phyloP scores from a whole-genome alignment of 1,140 invertebrate genomes.

The Acyrthosiphon pisum region DNA sequence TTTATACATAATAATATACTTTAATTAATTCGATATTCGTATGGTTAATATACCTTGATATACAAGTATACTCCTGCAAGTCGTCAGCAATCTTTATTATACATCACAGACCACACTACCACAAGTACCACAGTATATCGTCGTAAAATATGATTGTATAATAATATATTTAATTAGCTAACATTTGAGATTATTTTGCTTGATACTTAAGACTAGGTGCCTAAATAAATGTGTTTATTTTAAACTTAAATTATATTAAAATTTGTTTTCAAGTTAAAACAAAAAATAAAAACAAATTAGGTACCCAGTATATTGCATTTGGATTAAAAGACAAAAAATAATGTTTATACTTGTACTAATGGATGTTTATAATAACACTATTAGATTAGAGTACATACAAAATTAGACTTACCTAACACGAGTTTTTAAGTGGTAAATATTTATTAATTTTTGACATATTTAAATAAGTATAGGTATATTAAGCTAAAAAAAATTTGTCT shows the following conservation, averaged over 20 bases:
- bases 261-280: neutral
- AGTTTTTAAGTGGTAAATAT: neutral
- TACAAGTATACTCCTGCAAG: neutral
- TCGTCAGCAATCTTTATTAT: neutral
- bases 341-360: conserved; percentile 8
- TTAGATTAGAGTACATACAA: neutral
- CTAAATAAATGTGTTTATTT: neutral
- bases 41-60: neutral
- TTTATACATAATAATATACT: too few relatives aligned
- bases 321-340: neutral
- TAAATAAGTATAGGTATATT: neutral
- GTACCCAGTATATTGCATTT: neutral
- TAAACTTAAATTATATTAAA: neutral
- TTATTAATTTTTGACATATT: neutral
- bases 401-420: neutral
- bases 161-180: neutral
- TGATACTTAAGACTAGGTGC: neutral
- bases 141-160: neutral
- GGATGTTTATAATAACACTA: neutral
- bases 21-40: neutral
- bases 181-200: neutral
- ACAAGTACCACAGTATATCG: neutral
- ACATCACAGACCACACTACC: neutral
- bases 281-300: conserved; percentile 18
- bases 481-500: neutral